Base-by-base conservation (phyloP, 2,113 vertebrate species). In the Onychorhynchus coronatus region DNA sequence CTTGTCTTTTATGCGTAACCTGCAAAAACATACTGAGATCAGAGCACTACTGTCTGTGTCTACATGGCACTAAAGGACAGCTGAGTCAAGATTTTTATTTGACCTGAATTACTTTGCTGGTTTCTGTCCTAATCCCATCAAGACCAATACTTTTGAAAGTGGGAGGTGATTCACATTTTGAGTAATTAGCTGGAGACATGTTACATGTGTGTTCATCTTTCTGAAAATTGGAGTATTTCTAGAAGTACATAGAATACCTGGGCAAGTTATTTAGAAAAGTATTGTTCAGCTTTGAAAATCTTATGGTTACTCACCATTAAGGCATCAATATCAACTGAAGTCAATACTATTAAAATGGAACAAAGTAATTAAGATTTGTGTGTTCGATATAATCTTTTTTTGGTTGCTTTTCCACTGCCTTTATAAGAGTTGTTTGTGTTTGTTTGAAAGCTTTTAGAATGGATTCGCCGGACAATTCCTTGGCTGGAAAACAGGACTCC, bases 381-480 rank as follows among this genome's bases (percentile, higher is more conserved):
- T 20, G n/a, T 67, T 89, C 22, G 41, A 4, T 49, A 11, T n/a
- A 8, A 14, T 56, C 0, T 46, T 50, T 19, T 59, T 66, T n/a
- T 47, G 3, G 8, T 65, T 61, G 16, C 23, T 95, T 58, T 91
- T 77, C 28, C 17, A 10, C 55, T 84, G 17, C 30, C 50, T 76
- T 79, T 47, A n/a, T 94, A 89, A 89, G 59, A 93, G 21, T 61
- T 71, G 22, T 77, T 88, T 68, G 15, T 95, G 39, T 83, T 62
- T 63, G 17, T 75, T 84, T 97, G 88, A 92, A 94, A 98, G 98
- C 98, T 98, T 91, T 96, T 99, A 98, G 99, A 99, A 97, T 99
- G 99, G 99, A 99, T 99, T 97, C 98, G 98, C 41, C 99, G 99
- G 91, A 99, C 99, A 20, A 99, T 99, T 91, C 99, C 99, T 79